Percentiles rank a stretch among this genome's conserved stretches.
Conservation (phyloP, 2,888 invertebrate genomes). For the Himalopsyche japonica region DNA sequence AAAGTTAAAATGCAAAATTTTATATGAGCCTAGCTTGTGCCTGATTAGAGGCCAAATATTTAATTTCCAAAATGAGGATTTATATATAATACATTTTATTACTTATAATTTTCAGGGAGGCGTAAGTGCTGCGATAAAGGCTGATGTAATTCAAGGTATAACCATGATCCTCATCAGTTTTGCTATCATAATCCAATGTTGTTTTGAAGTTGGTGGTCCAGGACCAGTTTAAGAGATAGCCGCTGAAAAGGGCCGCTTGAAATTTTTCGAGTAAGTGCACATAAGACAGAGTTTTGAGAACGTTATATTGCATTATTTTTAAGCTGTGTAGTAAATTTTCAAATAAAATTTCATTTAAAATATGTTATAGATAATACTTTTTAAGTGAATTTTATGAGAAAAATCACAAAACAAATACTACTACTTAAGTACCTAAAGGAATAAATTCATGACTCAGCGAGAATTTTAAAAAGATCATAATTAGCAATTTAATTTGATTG, state of each 20-base stretch:
- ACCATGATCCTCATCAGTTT: conserved; percentile 83
- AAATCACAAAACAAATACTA: too few relatives aligned
- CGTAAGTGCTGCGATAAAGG: conserved; percentile 77
- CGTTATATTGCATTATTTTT: too few relatives aligned
- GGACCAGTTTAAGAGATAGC: conserved; percentile 68
- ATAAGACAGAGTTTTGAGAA: too few relatives aligned
- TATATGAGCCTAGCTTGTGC: neutral
- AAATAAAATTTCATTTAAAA: too few relatives aligned
- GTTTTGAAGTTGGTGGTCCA: conserved; percentile 74
- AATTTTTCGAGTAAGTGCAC: conserved; percentile 80
- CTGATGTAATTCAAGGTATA: conserved; percentile 88
- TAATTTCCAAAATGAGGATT: too few relatives aligned
- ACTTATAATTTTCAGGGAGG: conserved; percentile 65
- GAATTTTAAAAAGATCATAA: neutral
- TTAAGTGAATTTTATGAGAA: too few relatives aligned
- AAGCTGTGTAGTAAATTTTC: too few relatives aligned
- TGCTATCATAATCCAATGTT: conserved; percentile 79
- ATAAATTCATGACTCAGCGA: too few relatives aligned
- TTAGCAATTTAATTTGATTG: neutral
- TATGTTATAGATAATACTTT: too few relatives aligned
- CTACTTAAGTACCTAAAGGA: too few relatives aligned
- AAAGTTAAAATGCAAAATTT: too few relatives aligned
- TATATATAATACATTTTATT: neutral
- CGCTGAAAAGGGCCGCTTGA: conserved; percentile 71
- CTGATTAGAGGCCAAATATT: too few relatives aligned